Base-by-base conservation (phyloP, 2,797 vertebrate species). In the Serranus cabrilla region DNA sequence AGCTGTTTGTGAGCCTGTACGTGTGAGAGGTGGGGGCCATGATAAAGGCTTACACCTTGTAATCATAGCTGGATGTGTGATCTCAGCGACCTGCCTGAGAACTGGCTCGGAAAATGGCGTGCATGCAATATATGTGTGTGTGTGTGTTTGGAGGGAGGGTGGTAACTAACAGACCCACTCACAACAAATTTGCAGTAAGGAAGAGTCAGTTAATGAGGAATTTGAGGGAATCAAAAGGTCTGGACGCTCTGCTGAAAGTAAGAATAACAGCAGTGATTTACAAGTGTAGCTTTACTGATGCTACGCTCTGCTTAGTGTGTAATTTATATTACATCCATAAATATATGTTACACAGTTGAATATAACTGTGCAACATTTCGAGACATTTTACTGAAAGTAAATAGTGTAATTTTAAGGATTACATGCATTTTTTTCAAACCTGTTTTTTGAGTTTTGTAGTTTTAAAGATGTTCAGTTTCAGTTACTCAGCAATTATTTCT, bases 1-100 rank as follows among this genome's bases (percentile, higher is more conserved):
- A 89, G 77, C 83, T 81, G 87, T 86, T 81, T 90, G 80, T 65
- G 73, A 85, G 84, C 62, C 76, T 61, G 82, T 77, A 56, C 81
- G 81, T 87, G 85, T 80, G 76, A 85, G 85, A 72, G 90, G 88
- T 88, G 84, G 87, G 76, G 87, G 80, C 87, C 78, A 75, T 75
- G 83, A 87, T 90, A 82, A 89, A 89, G 84, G 84, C 83, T 84
- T 80, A 86, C 89, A 88, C 79, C 86, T 91, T 89, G 85, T 93
- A 90, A 92, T 92, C 91, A 90, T 86, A 82, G 87, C 78, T 82
- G 78, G 85, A 82, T 90, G 87, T 81, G 83, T 84, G 87, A 91
- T 88, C 83, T 88, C 71, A 37, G 82, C 50, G 77, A 87, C 87
- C 77, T 79, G 81, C 72, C 59, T 43, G 74, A 78, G 79, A 89